Percentiles rank a stretch among this genome's conserved stretches.
These are phyloP conservation scores for Schizotus pectinicornis DNA, from an alignment of 2,888 invertebrate species.

Conservation along the genomic window DNA sequence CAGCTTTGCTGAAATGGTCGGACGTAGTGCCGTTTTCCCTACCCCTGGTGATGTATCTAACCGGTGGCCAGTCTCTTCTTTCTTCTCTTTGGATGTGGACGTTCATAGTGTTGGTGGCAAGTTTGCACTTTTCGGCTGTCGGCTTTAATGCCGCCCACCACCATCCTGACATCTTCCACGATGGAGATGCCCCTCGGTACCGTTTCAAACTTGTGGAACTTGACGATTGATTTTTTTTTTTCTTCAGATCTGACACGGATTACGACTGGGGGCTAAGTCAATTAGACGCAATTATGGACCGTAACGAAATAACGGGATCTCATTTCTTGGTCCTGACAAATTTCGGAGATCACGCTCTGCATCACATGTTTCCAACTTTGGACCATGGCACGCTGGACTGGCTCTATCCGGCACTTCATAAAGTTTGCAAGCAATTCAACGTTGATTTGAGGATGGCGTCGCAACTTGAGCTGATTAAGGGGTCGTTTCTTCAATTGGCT, in stretches of 20 bases:
- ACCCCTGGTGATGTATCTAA: constrained; percentile 57
- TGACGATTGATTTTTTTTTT: neutral
- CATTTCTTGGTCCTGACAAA: constrained; percentile 72
- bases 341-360: constrained; percentile 80
- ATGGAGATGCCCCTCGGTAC: constrained; percentile 74
- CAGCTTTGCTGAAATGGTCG: constrained; percentile 21
- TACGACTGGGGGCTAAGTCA: constrained; percentile 81
- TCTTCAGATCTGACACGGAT: constrained; percentile 11
- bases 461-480: constrained; percentile 68
- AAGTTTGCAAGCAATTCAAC: constrained; percentile 71
- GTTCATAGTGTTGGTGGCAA: constrained; percentile 66
- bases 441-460: constrained; percentile 59
- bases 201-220: constrained; percentile 1
- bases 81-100: constrained; percentile 64
- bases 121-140: constrained; percentile 68
- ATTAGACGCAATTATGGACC: constrained; percentile 75
- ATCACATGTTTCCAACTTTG: constrained; percentile 81
- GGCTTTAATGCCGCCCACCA: constrained; percentile 80
- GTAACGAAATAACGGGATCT: constrained; percentile 70
- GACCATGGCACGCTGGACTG: constrained; percentile 76
- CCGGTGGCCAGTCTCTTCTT: constrained; percentile 48
- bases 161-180: constrained; percentile 80
- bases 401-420: constrained; percentile 67
- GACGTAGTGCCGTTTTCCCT: constrained; percentile 58
- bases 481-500: constrained; percentile 69